These are phyloP conservation scores for Bolinopsis microptera DNA, from an alignment of 37 sponge, comb jelly and placozoan species.

Conservation along the genomic window DNA sequence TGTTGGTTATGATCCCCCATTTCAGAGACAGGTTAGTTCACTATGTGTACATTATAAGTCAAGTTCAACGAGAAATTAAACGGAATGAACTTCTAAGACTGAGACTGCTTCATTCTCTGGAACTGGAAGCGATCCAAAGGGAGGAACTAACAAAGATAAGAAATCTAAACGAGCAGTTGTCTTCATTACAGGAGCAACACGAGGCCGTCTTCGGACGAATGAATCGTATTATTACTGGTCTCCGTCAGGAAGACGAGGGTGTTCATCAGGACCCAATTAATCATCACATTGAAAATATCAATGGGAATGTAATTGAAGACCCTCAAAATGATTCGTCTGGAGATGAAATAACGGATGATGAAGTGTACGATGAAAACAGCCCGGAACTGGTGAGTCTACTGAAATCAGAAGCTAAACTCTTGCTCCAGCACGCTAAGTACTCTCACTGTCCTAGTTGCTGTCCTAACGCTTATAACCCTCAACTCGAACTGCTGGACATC, in stretches of 20 bases:
- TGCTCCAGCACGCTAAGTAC: constrained; percentile 10
- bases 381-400: constrained; percentile 24
- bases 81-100: constrained; percentile 6
- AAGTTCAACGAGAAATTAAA: not conserved
- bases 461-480: constrained; percentile 59
- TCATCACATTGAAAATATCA: not conserved
- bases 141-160: not conserved
- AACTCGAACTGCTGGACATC: constrained; percentile 5
- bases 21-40: not conserved
- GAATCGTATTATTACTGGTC: not conserved
- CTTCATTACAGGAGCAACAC: not conserved
- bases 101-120: not conserved
- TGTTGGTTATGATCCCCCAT: not conserved
- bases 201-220: not conserved
- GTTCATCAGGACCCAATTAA: not conserved
- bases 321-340: not conserved
- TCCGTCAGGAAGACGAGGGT: not conserved
- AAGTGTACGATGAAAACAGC: constrained; percentile 7
- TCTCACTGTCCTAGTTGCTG: constrained; percentile 47
- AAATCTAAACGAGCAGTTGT: not conserved
- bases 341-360: not conserved
- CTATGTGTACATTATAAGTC: not conserved
- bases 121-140: constrained; percentile 21
- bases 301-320: not conserved
- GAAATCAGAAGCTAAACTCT: constrained; percentile 1